A percentile compares a stretch with the other conserved stretches of the same genome.
Conservation (phyloP, 2,888 invertebrate genomes). For the Hydrotaea cyrtoneurina region DNA sequence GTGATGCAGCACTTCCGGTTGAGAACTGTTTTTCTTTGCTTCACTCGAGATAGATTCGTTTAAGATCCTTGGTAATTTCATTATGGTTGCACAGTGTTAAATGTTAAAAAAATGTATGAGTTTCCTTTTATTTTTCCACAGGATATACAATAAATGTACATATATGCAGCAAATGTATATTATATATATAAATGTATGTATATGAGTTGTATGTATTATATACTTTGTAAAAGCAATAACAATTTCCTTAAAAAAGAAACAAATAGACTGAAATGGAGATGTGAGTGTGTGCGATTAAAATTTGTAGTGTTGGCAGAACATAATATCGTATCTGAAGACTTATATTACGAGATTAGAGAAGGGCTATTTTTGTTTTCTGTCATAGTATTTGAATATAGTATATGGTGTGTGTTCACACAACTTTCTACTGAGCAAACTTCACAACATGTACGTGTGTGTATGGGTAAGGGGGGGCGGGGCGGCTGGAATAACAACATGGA, state of each 20-base stretch:
- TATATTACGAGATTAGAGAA: slow-evolving; percentile 4
- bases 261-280: not conserved
- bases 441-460: no score
- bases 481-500: not conserved
- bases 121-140: not conserved
- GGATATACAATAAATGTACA: no score
- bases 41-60: no score
- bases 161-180: not conserved
- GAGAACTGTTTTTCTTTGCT: no score
- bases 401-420: not conserved
- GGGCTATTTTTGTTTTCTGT: not conserved
- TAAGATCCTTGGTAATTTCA: no score
- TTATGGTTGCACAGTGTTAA: not conserved
- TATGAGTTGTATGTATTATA: not conserved
- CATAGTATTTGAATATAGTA: not conserved
- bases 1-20: no score
- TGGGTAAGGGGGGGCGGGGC: no score
- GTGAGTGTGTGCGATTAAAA: slow-evolving; percentile 21
- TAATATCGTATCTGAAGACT: not conserved
- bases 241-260: slow-evolving; percentile 6
- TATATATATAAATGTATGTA: slow-evolving; percentile 1
- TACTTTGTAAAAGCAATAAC: slow-evolving; percentile 47
- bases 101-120: not conserved
- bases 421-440: not conserved
- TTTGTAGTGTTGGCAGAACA: slow-evolving; percentile 1